Conservation (phyloP, 2,113 vertebrate genomes). For the Vulpes ferrilata region DNA sequence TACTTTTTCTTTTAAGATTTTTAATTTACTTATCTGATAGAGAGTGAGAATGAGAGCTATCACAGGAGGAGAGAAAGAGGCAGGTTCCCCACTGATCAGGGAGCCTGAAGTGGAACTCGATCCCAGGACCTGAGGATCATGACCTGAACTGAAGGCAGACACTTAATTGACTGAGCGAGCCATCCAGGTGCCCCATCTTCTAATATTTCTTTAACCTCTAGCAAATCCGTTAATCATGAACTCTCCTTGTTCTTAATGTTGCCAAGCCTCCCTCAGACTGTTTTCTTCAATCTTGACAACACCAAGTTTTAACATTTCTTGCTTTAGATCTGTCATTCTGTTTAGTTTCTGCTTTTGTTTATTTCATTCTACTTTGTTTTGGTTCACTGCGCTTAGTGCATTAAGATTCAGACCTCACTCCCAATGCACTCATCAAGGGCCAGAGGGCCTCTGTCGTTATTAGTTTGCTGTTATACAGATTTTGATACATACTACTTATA, state of each 20-base stretch:
- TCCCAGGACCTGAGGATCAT: no score
- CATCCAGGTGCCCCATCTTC: not conserved
- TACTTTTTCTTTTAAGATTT: no score
- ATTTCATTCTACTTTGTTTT: not conserved
- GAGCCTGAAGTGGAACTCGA: no score
- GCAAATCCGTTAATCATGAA: not conserved
- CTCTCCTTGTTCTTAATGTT: no score
- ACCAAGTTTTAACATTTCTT: not conserved
- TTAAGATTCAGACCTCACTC: not conserved
- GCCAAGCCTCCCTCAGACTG: not conserved
- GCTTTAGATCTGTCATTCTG: not conserved
- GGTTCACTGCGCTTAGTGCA: not conserved
- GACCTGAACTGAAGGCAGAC: no score
- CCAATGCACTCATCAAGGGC: not conserved
- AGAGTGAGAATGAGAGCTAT: no score
- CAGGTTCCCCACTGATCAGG: no score
- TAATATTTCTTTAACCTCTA: not conserved
- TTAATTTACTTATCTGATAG: no score
- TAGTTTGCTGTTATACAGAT: not conserved
- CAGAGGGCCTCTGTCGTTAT: not conserved
- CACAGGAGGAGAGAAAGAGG: no score
- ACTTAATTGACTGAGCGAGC: no score
- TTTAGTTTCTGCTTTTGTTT: not conserved
- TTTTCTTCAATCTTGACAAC: not conserved
- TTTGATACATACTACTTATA: not conserved